Conservation (phyloP, 2,888 invertebrate genomes). For the Mythimna albipuncta region DNA sequence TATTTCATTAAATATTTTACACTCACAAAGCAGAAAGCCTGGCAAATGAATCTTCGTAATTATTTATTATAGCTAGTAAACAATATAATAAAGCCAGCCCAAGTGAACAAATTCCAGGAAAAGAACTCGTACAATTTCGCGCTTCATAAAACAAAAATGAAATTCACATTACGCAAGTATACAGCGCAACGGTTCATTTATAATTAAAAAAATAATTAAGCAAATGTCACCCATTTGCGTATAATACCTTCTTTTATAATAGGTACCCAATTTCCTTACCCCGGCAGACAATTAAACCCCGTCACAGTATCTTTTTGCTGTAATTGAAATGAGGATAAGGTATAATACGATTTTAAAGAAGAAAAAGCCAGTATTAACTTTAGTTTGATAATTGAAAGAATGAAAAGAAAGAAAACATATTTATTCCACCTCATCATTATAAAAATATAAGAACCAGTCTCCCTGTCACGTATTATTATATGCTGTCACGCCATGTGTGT, state of each 20-base stretch:
- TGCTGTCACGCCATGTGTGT: too few species aligned
- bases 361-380: conserved; percentile 43
- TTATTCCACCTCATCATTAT: too few species aligned
- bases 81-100: background rate
- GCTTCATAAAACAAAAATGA: conserved; percentile 15
- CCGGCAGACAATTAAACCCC: conserved; percentile 59
- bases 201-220: conserved; percentile 53
- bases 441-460: too few species aligned
- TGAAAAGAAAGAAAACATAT: too few species aligned
- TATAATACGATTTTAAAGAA: conserved; percentile 39
- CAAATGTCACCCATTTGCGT: conserved; percentile 45
- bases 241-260: conserved; percentile 50
- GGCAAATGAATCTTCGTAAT: too few species aligned
- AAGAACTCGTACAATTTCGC: conserved; percentile 5
- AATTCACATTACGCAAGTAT: conserved; percentile 17
- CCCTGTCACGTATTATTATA: too few species aligned
- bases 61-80: background rate
- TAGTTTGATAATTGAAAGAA: conserved; percentile 16
- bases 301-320: conserved; percentile 52
- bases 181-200: conserved; percentile 18
- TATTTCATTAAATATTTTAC: too few species aligned
- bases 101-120: background rate
- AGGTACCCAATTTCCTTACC: conserved; percentile 60
- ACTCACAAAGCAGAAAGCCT: background rate
- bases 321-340: conserved; percentile 62